Evolutionary conservation across 2,113 vertebrate genomes (phyloP), one percentile per base, ranked within the genome.

Genomic region (Oryzias curvinotus): DNA sequence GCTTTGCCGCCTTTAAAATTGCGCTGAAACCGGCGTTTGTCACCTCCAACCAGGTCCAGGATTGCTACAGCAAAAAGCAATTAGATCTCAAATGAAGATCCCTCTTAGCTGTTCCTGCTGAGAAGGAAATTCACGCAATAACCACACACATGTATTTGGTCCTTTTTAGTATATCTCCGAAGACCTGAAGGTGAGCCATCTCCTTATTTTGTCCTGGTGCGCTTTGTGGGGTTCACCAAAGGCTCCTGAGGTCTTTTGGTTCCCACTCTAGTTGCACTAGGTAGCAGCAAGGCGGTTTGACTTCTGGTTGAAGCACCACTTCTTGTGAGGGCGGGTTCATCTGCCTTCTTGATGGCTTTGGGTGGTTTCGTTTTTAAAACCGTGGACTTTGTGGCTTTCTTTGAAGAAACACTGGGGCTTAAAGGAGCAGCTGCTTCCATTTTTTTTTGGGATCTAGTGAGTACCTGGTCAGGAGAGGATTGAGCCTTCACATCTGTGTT

Each of bases 361-460:
- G 58, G 66, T 52, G 68, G 65, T 1, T 36, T 43, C 2, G 18
- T 57, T 14, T 70, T 62, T 4, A 23, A 46, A 25, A 28, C 30
- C n/a, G 10, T 13, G 0, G 75, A 26, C 69, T 89, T 89, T 6
- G n/a, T 25, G 3, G 56, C 50, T 52, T 62, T 87, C 68, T 89
- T 91, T 28, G 60, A 66, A 41, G 66, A 52, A 15, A 50, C 59
- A 64, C 74, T 82, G 5, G 83, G 78, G 60, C 74, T 81, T n/a
- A 18, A 44, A 52, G 83, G 41, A 36, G 66, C 57, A 0, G 62
- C 57, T 1, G 66, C 68, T 58, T 91, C 90, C 19, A 90, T 85
- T 71, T 91, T 93, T 51, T 82, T 90, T 82, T 92, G 92, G 49
- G 92, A 92, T 57, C 92, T 86, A 4, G 92, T 93, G 14, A 91